These are phyloP conservation scores for Zapornia atra DNA, from an alignment of 2,113 vertebrate species.

Conservation along the genomic window DNA sequence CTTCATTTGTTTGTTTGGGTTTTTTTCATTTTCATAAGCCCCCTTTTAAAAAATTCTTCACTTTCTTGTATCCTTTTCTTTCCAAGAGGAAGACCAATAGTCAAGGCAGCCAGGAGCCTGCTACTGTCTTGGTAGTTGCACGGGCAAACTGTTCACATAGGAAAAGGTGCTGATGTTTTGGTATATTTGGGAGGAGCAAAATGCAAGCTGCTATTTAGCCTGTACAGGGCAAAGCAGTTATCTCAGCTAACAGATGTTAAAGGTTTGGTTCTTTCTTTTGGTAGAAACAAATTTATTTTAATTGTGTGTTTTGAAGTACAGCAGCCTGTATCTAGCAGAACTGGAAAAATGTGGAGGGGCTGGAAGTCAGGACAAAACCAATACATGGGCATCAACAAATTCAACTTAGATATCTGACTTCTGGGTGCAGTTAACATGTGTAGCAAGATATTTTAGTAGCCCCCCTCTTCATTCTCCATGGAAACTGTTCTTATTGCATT, in stretches of 20 bases:
- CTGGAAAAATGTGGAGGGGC: background rate
- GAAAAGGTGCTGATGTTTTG: background rate
- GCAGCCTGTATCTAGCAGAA: background rate
- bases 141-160: background rate
- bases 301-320: background rate
- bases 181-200: background rate
- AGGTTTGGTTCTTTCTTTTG: background rate
- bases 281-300: background rate
- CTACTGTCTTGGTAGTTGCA: background rate
- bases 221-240: background rate
- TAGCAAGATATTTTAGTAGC: background rate
- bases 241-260: background rate
- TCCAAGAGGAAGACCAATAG: background rate
- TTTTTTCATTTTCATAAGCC: background rate
- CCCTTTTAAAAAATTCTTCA: background rate
- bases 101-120: background rate
- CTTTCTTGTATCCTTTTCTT: background rate
- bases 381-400: background rate
- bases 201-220: background rate
- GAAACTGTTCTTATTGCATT: background rate
- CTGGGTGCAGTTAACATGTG: background rate
- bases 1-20: background rate
- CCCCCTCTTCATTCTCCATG: background rate
- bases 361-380: background rate
- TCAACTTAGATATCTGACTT: background rate